Evolutionary conservation across 2,113 vertebrate genomes (phyloP), one percentile per base, ranked within the genome.

Genomic region (Silurus asotus): DNA sequence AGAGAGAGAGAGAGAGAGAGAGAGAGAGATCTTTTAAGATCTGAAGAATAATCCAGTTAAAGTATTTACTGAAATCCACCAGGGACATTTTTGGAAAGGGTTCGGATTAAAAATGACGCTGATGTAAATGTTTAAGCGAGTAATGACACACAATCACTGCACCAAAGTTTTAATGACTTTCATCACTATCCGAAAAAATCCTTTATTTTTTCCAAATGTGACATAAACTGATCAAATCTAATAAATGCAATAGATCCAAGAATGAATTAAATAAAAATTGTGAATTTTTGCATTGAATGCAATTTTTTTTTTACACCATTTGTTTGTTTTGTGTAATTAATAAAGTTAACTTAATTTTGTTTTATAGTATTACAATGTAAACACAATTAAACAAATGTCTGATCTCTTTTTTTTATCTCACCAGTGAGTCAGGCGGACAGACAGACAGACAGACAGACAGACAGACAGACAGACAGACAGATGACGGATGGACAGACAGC

Each of bases 11-110:
- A 55, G 67, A 67, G 61, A 87, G 61, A 81, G 55, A 75, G 37
- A 10, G 10, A 8, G 17, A 67, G 8, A 61, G 76, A 74, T 62
- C 51, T 3, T 64, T 28, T 19, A 11, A 72, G 53, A 80, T 64
- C 77, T 87, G 48, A 53, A 64, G 55, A 28, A 87, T 94, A 94
- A 95, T 95, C 93, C 87, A 92, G 91, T 95, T 95, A 95, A 91
- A 81, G 91, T 93, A 94, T 95, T 93, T 94, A 91, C n/a, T 25
- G 0, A 80, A 92, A 92, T 91, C 92, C 91, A 62, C 82, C 88
- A 87, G 87, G 85, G 92, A 92, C 92, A 17, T 37, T 17, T 67
- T 56, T 58, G 28, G 76, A 93, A 92, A 91, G 88, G 90, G 90
- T 88, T 69, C 23, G 62, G 81, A 61, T 79, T 78, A 76, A 78